Evolutionary conservation across 2,113 vertebrate species (phyloP), one percentile per base, ranked within the genome.

Genomic region (Condylura cristata): DNA sequence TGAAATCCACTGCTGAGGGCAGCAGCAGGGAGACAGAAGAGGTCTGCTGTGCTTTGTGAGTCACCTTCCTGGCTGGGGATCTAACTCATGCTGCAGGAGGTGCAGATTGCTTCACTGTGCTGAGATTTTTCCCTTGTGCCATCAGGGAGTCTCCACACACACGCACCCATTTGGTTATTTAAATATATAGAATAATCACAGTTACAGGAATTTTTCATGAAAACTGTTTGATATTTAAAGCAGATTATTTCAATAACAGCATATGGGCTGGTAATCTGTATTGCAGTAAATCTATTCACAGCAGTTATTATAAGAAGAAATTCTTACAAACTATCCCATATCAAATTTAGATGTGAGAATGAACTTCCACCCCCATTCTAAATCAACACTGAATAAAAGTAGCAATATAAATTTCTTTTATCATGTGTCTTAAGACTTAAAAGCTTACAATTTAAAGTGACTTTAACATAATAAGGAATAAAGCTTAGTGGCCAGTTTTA

Each of bases 191-290:
- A 75, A 6, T 28, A 86, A 80, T 80, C 37, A 94, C 3, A 87
- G 14, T 39, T 51, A 13, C 0, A 91, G n/a, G 0, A 86, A 89
- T 74, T 79, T 76, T 94, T 75, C 18, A 39, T 82, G 26, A 92
- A 94, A 88, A 48, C 7, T 82, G 68, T 70, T 53, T 87, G 28
- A 86, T 71, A 78, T 37, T 86, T 86, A 70, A 86, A 95, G 78
- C 71, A 14, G 86, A 44, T 60, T 82, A 78, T 85, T 90, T 92
- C 65, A 90, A 20, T 68, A 71, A 93, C 2, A 86, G 68, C 24
- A 91, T 63, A 82, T 28, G 17, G 12, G 48, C 32, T 79, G 22
- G 17, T 87, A 80, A 87, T 53, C 17, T 65, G 30, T 65, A 66
- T 26, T 60, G 46, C 6, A 61, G 2, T 53, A 26, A 60, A 68